phyloP scores from a whole-genome alignment of 1,140 invertebrate species.

The Galleria mellonella region DNA sequence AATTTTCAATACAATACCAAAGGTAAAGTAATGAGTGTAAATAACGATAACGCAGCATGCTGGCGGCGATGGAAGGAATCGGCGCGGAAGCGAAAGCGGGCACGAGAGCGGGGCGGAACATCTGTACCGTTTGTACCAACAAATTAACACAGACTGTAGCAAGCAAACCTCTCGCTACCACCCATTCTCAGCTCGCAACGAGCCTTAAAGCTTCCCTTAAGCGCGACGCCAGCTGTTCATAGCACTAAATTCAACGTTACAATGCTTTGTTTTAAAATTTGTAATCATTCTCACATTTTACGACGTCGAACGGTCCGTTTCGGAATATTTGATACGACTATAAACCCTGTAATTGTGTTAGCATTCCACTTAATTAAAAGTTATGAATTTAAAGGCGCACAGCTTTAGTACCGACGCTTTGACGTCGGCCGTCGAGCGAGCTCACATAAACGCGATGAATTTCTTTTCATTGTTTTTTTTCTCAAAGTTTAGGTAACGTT shows the following conservation, averaged over 20 bases:
- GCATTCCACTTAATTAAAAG: slow-evolving; percentile 68
- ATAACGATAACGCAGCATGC: not conserved
- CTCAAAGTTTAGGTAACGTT: slow-evolving; percentile 27
- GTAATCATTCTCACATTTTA: slow-evolving; percentile 71
- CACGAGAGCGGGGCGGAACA: slow-evolving; percentile 16
- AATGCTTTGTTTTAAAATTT: slow-evolving; percentile 68
- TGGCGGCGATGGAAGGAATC: no score
- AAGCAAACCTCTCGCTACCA: slow-evolving; percentile 38
- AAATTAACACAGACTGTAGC: slow-evolving; percentile 53
- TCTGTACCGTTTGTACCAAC: slow-evolving; percentile 43
- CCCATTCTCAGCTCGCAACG: slow-evolving; percentile 37
- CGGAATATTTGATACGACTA: slow-evolving; percentile 66
- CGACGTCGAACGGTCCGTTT: slow-evolving; percentile 60
- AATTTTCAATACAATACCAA: no score
- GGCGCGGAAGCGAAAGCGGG: not conserved
- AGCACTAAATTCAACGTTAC: slow-evolving; percentile 59
- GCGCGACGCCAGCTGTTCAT: slow-evolving; percentile 45
- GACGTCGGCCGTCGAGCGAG: slow-evolving; percentile 29
- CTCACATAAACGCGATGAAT: slow-evolving; percentile 32
- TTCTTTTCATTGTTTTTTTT: slow-evolving; percentile 30
- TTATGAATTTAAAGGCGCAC: slow-evolving; percentile 64
- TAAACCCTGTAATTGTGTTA: slow-evolving; percentile 66
- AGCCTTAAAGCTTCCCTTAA: slow-evolving; percentile 54
- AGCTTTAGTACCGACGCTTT: slow-evolving; percentile 28
- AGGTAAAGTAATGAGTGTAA: not conserved